Base-by-base conservation (phyloP, 2,113 vertebrate genomes). In the Ailurus styani region DNA sequence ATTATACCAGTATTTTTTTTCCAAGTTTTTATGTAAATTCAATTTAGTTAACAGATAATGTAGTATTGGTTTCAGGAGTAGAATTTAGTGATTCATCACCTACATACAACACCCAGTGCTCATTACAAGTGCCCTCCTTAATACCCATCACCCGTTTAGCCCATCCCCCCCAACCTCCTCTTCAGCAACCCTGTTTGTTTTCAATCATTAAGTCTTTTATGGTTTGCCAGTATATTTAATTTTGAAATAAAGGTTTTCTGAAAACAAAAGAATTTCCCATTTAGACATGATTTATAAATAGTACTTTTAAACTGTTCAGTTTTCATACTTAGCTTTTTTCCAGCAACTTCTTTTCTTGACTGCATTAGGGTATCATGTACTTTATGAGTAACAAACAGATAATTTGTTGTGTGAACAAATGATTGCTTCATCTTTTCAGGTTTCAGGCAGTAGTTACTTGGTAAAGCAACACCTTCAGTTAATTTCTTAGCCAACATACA, bases 181-280 rank as follows among this genome's bases (percentile, higher is more conserved):
- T 68, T 7, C 34, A 21, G 66, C n/a, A 37, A 37, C 34, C 34
- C 66, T 68, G 66, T 68, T 21, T 68, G 66, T 68, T 37, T 34
- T 68, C 66, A 37, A 21, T 37, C 34, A 9, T 68, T 21, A 66
- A 66, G 66, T 68, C n/a, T 37, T 68, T 68, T 37, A 37, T 37
- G n/a, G 34, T 37, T 68, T 68, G 64, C 14, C 60, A 93, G 47
- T 81, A n/a, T 23, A 72, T 57, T 77, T 85, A 29, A 54, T 72
- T 84, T 96, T 81, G 37, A 87, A 79, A 66, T 77, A 68, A 66
- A 57, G 1, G 0, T 77, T 84, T 97, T 89, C 70, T 88, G 42
- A 96, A 73, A 93, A 79, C 55, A 8, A 90, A 95, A 83, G 77
- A 64, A 75, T 88, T 95, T 85, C 87, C 10, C 37, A 82, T 78